Evolutionary conservation across 2,888 invertebrate genomes (phyloP), one percentile per base, ranked within the genome.

Genomic region (Amphipoea oculea): DNA sequence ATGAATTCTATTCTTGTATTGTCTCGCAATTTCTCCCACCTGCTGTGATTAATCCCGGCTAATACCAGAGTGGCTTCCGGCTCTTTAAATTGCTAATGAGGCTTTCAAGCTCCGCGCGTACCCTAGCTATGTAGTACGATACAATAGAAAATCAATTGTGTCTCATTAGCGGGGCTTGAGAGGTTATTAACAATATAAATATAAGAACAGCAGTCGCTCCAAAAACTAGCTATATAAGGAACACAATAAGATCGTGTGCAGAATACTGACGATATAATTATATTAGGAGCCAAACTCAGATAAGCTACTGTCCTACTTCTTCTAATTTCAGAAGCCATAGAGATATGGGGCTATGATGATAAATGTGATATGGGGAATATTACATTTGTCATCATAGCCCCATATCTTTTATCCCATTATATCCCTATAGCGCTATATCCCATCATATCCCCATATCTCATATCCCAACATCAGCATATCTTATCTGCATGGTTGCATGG

Each of bases 21-120:
- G 63, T n/a, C 42, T 51, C 29, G 40, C 54, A 60, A 23, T 51
- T n/a, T 60, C 20, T 74, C 48, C 70, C 62, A 85, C 65, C 57
- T 45, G 20, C 20, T 66, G 66, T 63, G 69, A 67, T 71, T 62
- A 62, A 70, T 67, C 54, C 70, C 0, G 62, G 12, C 45, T 62
- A 40, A 11, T 48, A 29, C 2, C 40, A 84, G 40, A 45, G 14
- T 1, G 5, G 20, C 4, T 42, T 84, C 70, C 54, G 57, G 40
- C 68, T 69, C n/a, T 48, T 79, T 36, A 57, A 17, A 84, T 79
- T 48, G 65, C 84, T 57, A 84, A 79, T 81, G 62, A 57, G 14
- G 3, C 23, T 40, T 57, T 36, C 36, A 36, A 36, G 36, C 36
- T 36, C 36, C 3, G 36, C 36, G 36, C 36, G 36, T 36, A 36